These are phyloP conservation scores for Drosophila erecta DNA, from an alignment of 1,140 invertebrate genomes.

Conservation along the genomic window DNA sequence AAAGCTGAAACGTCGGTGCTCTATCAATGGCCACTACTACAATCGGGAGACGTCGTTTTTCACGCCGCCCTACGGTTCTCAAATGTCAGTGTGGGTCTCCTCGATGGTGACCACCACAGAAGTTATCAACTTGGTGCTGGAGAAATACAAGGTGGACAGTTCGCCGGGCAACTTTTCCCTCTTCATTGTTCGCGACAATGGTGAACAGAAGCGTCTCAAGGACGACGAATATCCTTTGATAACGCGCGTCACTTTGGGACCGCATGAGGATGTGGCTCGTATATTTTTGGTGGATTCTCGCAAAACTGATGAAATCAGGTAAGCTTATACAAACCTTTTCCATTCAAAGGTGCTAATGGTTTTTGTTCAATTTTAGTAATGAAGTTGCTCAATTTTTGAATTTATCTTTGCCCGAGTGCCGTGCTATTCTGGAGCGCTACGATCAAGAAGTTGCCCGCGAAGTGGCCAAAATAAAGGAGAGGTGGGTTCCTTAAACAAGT, in stretches of 20 bases:
- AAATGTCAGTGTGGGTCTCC: conserved; percentile 94
- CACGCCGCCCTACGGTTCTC: conserved; percentile 92
- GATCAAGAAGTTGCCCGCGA: conserved; percentile 91
- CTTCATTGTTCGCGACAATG: conserved; percentile 93
- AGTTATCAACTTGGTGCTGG: conserved; percentile 93
- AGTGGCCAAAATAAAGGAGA: conserved; percentile 88
- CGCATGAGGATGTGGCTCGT: conserved; percentile 92
- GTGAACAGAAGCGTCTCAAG: conserved; percentile 91
- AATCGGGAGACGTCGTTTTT: conserved; percentile 95
- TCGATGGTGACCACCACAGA: conserved; percentile 92
- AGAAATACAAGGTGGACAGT: conserved; percentile 95
- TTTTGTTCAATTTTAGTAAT: conserved; percentile 54
- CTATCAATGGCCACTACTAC: conserved; percentile 95
- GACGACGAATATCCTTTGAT: conserved; percentile 93
- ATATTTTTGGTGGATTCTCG: conserved; percentile 92
- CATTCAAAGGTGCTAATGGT: background rate
- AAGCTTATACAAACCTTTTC: background rate
- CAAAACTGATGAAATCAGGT: conserved; percentile 90
- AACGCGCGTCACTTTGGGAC: conserved; percentile 91
- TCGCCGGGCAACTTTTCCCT: conserved; percentile 92
- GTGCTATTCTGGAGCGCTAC: conserved; percentile 92
- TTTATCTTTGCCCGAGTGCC: conserved; percentile 91
- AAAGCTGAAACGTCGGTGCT: conserved; percentile 91
- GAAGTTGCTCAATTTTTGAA: conserved; percentile 94
- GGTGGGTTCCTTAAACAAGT: conserved; percentile 85